Evolutionary conservation across 2,888 invertebrate species (phyloP), one percentile per base, ranked within the genome.

Genomic region (Galeruca laticollis): DNA sequence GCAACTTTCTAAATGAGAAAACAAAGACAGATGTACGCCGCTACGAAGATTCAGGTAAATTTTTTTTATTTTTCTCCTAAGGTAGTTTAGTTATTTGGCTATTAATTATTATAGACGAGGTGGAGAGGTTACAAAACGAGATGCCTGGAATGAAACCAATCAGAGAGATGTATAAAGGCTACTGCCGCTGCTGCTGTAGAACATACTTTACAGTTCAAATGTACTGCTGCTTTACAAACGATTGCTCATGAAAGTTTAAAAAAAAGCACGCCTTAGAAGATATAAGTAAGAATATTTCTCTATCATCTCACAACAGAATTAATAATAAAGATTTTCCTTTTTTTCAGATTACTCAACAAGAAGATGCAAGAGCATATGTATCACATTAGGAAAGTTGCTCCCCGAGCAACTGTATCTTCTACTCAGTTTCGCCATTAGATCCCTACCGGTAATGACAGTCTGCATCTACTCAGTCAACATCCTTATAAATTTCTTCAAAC

Each of bases 401-500:
- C 81, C 86, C 2, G 78, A 83, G n/a, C 81, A 80, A 40, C 74
- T 88, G 15, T 87, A 87, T 73, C 71, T 80, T 8, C 79, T 84
- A 31, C 78, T 87, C 31, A 76, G 71, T 3, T 75, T 78, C 11
- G 81, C 88, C 2, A 90, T 89, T 79, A 87, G 91, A 73, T 91
- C 91, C 31, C 84, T 89, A 62, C 90, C 90, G 2, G 90, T 91
- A 79, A 86, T 90, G 76, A 87, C 88, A 74, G 86, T 89, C 57
- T 86, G 89, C 57, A 87, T 87, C 52, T 84, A 85, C 15, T 88
- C 88, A 0, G 86, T 88, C 5, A 87, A 88, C 18, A 88, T 93
- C 52, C 87, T 93, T 37, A 88, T 93, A 52, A 93, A 92, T 79
- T 84, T 93, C 72, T 88, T 90, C 11, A 89, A 92, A 68, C 91